Percentiles rank a stretch among this genome's conserved stretches.
phyloP scores from a whole-genome alignment of 1,140 invertebrate genomes.

The Camponotus floridanus region DNA sequence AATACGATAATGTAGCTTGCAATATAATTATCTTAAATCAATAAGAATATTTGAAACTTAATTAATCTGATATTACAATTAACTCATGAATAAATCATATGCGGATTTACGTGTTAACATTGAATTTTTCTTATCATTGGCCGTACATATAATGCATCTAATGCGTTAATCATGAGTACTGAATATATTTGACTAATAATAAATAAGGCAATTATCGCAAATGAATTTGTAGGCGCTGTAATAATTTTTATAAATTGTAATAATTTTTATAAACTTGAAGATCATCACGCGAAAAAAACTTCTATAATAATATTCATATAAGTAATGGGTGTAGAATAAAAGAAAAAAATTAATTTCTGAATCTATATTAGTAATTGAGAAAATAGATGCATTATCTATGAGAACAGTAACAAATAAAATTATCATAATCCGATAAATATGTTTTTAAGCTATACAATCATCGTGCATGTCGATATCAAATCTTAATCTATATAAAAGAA shows the following conservation, averaged over 20 bases:
- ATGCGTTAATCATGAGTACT: neutral
- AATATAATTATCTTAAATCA: constrained; percentile 1
- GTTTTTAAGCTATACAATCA: neutral
- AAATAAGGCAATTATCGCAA: neutral
- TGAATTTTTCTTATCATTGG: neutral
- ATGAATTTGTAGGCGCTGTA: neutral
- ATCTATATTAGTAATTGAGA: neutral
- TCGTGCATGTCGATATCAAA: neutral
- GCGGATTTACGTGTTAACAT: neutral
- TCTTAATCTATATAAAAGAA: neutral
- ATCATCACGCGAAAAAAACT: neutral
- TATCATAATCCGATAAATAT: neutral
- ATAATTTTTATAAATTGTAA: constrained; percentile 11
- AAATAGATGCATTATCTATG: neutral
- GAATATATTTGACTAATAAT: neutral
- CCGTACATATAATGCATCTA: neutral
- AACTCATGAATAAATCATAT: neutral
- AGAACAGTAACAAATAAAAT: neutral
- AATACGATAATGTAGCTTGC: neutral
- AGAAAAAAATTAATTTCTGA: neutral
- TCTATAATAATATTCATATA: constrained; percentile 4
- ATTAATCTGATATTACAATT: constrained; percentile 20
- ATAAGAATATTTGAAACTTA: neutral
- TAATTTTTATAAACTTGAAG: neutral
- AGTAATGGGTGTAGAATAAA: neutral